phyloP scores from a whole-genome alignment of 2,113 vertebrate species.

The Anolis sagrei region DNA sequence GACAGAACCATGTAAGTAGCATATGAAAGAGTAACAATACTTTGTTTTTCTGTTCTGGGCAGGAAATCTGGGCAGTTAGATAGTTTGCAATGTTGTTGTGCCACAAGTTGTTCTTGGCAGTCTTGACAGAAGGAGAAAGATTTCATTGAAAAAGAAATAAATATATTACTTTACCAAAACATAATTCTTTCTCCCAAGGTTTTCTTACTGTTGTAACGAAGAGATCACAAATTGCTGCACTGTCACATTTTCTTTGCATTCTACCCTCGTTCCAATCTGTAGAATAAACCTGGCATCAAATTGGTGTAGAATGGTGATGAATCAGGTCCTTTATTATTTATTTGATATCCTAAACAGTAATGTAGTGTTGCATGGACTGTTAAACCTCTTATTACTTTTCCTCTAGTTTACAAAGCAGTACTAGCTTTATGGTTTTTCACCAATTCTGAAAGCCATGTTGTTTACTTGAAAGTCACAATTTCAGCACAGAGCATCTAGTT shows the following conservation, averaged over 20 bases:
- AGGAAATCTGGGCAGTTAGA: background rate
- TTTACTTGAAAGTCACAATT: slow-evolving; percentile 1
- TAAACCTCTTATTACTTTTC: slow-evolving; percentile 26
- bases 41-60: background rate
- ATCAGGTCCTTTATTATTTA: slow-evolving; percentile 6
- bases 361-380: slow-evolving; percentile 19
- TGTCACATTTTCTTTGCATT: background rate
- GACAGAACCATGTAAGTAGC: background rate
- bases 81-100: background rate
- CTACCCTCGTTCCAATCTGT: slow-evolving; percentile 24
- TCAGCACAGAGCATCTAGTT: background rate
- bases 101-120: background rate
- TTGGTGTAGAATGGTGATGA: background rate
- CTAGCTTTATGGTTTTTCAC: slow-evolving; percentile 4
- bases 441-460: background rate
- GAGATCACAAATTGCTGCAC: background rate
- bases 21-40: background rate
- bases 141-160: background rate
- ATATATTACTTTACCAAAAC: background rate
- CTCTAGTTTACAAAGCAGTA: background rate
- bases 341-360: slow-evolving; percentile 18
- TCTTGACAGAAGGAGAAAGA: background rate
- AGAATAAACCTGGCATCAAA: background rate
- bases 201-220: background rate
- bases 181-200: background rate